Conservation (phyloP, 2,888 invertebrate species). For the Nomada ruficornis region DNA sequence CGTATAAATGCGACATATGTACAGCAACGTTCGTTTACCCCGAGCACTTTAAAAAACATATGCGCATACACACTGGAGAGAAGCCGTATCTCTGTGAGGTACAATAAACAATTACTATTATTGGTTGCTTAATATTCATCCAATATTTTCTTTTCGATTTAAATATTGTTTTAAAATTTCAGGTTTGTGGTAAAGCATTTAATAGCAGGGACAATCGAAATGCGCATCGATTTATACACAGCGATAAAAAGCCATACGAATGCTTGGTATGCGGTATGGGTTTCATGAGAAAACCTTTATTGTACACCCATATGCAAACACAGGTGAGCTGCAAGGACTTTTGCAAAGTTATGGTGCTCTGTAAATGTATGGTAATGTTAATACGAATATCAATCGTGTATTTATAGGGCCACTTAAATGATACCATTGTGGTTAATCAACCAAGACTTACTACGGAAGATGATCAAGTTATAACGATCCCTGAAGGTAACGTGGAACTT, state of each 20-base stretch:
- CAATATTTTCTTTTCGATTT: conserved; percentile 6
- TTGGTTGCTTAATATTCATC: background rate
- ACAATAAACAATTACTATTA: conserved; percentile 1
- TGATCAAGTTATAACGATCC: conserved; percentile 84
- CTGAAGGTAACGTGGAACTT: conserved; percentile 80
- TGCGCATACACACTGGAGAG: conserved; percentile 91
- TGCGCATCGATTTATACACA: conserved; percentile 93
- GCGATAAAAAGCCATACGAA: conserved; percentile 94
- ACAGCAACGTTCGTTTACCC: conserved; percentile 93
- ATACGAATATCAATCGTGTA: conserved; percentile 16
- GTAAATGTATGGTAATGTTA: background rate
- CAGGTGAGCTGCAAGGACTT: conserved; percentile 82
- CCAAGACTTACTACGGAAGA: conserved; percentile 89
- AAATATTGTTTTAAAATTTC: conserved; percentile 48
- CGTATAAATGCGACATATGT: conserved; percentile 90
- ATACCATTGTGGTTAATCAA: conserved; percentile 93
- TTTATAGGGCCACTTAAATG: conserved; percentile 89
- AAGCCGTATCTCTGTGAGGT: conserved; percentile 91
- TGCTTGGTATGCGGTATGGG: conserved; percentile 92
- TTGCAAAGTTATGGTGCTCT: background rate
- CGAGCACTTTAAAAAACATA: conserved; percentile 92
- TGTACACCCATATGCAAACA: conserved; percentile 91
- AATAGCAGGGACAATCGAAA: conserved; percentile 94
- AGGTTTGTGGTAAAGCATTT: conserved; percentile 93
- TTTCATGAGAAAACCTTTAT: conserved; percentile 92